phyloP scores from a whole-genome alignment of 1,140 invertebrate species.

The Eulimnadia texana region DNA sequence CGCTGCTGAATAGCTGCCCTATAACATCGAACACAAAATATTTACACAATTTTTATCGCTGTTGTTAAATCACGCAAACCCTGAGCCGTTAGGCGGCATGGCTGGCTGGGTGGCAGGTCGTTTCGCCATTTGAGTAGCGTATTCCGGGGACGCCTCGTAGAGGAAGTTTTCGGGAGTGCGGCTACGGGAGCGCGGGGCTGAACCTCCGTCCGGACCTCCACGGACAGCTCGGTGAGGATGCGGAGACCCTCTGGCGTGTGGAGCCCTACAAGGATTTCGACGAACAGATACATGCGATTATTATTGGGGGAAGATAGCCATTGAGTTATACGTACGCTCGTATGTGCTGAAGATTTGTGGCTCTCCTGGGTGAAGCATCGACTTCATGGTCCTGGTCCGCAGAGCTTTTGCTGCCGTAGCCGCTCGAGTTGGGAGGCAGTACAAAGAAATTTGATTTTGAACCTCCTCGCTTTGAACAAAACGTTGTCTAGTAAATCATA shows the following conservation, averaged over 20 bases:
- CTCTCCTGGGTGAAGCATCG: slow-evolving; percentile 1
- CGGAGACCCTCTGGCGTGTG: slow-evolving; percentile 55
- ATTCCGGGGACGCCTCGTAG: slow-evolving; percentile 24
- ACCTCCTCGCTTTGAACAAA: slow-evolving; percentile 1
- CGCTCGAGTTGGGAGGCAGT: slow-evolving; percentile 4
- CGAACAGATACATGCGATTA: slow-evolving; percentile 7
- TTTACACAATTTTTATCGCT: too few relatives aligned
- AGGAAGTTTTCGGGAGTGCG: slow-evolving; percentile 51
- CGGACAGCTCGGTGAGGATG: slow-evolving; percentile 42
- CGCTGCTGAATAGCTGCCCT: slow-evolving; percentile 77
- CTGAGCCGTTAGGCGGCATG: slow-evolving; percentile 32
- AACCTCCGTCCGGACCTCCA: slow-evolving; percentile 28
- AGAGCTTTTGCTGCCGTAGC: not conserved
- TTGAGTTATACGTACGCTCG: not conserved
- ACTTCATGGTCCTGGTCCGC: slow-evolving; percentile 20
- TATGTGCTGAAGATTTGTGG: not conserved
- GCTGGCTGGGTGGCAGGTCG: slow-evolving; percentile 29
- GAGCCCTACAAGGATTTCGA: slow-evolving; percentile 28
- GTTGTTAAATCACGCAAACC: slow-evolving; percentile 13
- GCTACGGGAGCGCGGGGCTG: slow-evolving; percentile 35
- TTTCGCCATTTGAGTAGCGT: not conserved
- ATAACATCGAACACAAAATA: not conserved
- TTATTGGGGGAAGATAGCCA: too few relatives aligned
- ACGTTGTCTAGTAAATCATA: too few relatives aligned
- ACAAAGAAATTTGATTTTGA: slow-evolving; percentile 15